Conservation (phyloP, 2,888 invertebrate species). For the Iselma pallidipennis region DNA sequence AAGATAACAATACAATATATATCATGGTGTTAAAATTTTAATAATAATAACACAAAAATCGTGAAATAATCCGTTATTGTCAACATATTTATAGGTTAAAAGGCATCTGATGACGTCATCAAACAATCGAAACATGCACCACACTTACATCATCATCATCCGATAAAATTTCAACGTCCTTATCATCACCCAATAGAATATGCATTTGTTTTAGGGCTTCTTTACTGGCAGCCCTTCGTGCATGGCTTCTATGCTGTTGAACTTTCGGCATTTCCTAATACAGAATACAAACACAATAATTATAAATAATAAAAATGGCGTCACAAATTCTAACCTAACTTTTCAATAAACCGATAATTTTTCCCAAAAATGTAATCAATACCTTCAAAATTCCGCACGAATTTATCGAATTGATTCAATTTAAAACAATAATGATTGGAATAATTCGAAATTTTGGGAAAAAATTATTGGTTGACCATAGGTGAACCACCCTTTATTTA, state of each 20-base stretch:
- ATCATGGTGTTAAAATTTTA: not conserved
- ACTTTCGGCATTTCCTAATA: conserved; percentile 43
- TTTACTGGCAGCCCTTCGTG: conserved; percentile 51
- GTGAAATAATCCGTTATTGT: not conserved
- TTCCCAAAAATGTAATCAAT: no score
- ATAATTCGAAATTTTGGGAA: not conserved
- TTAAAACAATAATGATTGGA: not conserved
- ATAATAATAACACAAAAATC: not conserved
- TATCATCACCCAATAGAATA: conserved; percentile 46
- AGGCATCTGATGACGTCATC: not conserved
- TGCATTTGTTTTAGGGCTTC: conserved; percentile 53
- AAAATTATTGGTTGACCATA: not conserved
- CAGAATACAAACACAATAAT: conserved; percentile 9
- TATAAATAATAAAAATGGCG: conserved; percentile 17
- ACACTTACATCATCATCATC: conserved; percentile 44
- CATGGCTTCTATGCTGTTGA: conserved; percentile 32
- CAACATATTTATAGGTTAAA: not conserved
- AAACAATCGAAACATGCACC: not conserved
- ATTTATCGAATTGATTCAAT: not conserved
- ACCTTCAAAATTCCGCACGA: no score
- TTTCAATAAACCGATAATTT: conserved; percentile 11
- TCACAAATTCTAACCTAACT: conserved; percentile 21
- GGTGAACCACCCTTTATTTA: conserved; percentile 12
- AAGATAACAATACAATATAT: no score
- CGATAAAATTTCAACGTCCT: conserved; percentile 57